Evolutionary conservation across 2,113 vertebrate species (phyloP), one percentile per base, ranked within the genome.

Genomic region (Orthonyx spaldingii): DNA sequence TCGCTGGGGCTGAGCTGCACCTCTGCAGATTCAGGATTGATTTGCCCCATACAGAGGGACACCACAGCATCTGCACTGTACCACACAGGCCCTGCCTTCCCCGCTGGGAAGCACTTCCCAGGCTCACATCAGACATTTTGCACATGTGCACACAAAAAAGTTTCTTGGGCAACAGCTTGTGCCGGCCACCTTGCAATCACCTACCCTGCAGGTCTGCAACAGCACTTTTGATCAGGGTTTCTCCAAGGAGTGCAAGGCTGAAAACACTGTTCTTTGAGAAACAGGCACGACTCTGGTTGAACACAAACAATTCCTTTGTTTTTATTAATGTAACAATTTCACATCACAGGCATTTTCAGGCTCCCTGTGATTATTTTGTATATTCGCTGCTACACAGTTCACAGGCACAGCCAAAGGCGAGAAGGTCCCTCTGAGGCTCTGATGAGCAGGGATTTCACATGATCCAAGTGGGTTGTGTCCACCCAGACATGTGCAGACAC

Each of bases 251-350:
- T 26, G 15, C 5, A 35, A 64, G 57, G 82, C 42, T 70, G 49
- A 78, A 89, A 94, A 88, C 46, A 61, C 52, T 33, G 7, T 13
- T 42, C 74, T 70, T 37, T 91, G 64, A 90, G 35, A 66, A 89
- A 76, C 23, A 76, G 57, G 64, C 23, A 63, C 3, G 11, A 64
- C 55, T 94, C 83, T 87, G 60, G 57, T 41, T 91, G 84, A 84
- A 90, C 82, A 88, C 52, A 90, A 90, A 95, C 47, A 70, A 82
- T 60, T 90, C 56, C 20, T 94, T 89, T 83, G 71, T 53, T 89
- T 95, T 90, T 49, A 82, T 79, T 88, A 81, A 78, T 0, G 3
- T 46, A 69, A 64, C 61, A 57, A 37, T 90, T 93, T 56, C 87
- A 68, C 57, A 57, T 66, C 61, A 74, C 13, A 82, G 46, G 53